Percentiles rank a stretch among this genome's conserved stretches.
Evolutionary conservation across 2,797 vertebrate species (phyloP).

Genomic region (Anas flavirostris): DNA sequence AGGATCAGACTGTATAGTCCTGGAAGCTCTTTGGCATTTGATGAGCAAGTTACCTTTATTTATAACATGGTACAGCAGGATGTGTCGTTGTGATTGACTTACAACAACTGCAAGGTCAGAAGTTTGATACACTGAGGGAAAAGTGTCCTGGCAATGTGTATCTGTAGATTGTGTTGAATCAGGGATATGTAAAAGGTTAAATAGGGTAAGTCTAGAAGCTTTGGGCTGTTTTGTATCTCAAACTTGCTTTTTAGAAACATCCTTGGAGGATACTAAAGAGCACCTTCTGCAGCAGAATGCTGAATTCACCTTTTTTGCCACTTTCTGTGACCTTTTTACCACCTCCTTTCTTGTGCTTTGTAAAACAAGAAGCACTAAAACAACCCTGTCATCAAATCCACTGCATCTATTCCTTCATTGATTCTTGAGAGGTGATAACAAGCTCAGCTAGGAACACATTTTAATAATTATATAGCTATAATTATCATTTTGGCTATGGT

Average conservation of each 20-base stretch:
- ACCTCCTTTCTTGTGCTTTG: constrained; percentile 5
- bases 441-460: constrained; percentile 30
- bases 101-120: constrained; percentile 73
- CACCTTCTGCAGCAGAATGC: constrained; percentile 16
- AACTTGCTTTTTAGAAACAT: constrained; percentile 34
- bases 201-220: neutral
- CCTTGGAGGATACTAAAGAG: constrained; percentile 14
- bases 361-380: constrained; percentile 43
- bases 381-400: constrained; percentile 29
- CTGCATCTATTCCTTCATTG: neutral
- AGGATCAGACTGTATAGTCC: neutral
- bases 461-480: constrained; percentile 55
- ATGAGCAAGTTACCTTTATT: constrained; percentile 73
- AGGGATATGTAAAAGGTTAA: constrained; percentile 63
- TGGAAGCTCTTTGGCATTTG: constrained; percentile 47
- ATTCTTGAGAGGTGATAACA: constrained; percentile 36
- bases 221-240: constrained; percentile 7
- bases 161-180: constrained; percentile 66
- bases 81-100: constrained; percentile 37
- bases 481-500: constrained; percentile 47
- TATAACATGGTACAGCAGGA: constrained; percentile 63
- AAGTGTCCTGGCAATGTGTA: constrained; percentile 27
- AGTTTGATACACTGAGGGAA: constrained; percentile 41
- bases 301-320: constrained; percentile 36
- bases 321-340: constrained; percentile 35